These are phyloP conservation scores for Lepus timidus DNA, from an alignment of 2,113 vertebrate species.

Conservation along the genomic window DNA sequence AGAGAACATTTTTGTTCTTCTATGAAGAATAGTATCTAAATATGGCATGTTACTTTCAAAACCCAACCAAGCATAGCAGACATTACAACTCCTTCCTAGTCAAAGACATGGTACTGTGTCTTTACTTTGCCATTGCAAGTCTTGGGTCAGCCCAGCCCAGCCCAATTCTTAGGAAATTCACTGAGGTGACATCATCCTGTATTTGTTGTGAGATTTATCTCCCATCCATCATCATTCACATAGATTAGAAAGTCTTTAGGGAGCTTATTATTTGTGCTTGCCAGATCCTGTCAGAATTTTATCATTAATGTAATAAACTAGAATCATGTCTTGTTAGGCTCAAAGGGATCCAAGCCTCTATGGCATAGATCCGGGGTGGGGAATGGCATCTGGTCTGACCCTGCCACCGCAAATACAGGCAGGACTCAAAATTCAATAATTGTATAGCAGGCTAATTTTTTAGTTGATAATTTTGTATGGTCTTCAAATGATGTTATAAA, in stretches of 20 bases:
- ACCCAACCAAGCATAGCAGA: neutral
- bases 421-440: too few species aligned
- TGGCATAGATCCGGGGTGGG: neutral
- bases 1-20: neutral
- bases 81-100: neutral
- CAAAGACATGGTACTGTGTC: neutral
- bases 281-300: neutral
- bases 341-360: neutral
- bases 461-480: too few species aligned
- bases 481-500: too few species aligned
- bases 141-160: neutral
- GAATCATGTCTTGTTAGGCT: neutral
- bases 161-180: neutral
- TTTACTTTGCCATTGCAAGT: neutral
- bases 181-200: neutral
- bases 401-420: too few species aligned
- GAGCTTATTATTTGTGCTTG: neutral
- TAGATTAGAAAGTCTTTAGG: neutral
- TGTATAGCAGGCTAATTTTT: too few species aligned
- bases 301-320: neutral
- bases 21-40: neutral
- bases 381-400: too few species aligned
- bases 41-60: neutral
- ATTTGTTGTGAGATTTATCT: slow-evolving; percentile 6
- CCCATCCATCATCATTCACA: neutral